Conservation (phyloP, 2,888 invertebrate genomes). For the Euproctis similis region DNA sequence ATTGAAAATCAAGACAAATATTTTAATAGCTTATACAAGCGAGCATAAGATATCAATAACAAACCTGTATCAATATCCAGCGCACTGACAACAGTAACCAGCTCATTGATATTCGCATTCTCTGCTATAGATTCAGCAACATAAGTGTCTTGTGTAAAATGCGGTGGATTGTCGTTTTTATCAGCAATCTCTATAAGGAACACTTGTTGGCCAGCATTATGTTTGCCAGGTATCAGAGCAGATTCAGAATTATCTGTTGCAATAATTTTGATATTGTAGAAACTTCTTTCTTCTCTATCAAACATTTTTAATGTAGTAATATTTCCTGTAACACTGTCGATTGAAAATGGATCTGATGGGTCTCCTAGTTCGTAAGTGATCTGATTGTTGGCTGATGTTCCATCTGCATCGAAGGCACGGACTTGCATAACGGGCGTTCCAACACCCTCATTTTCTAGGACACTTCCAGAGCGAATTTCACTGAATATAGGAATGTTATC, state of each 20-base stretch:
- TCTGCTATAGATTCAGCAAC: conserved; percentile 86
- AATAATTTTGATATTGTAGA: conserved; percentile 92
- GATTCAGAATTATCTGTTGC: conserved; percentile 94
- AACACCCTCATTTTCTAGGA: conserved; percentile 88
- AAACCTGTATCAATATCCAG: conserved; percentile 88
- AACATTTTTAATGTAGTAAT: conserved; percentile 88
- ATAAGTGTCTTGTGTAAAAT: conserved; percentile 86
- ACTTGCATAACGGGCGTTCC: conserved; percentile 93
- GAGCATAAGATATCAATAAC: conserved; percentile 5
- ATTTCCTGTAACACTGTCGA: conserved; percentile 90
- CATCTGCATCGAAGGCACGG: conserved; percentile 90
- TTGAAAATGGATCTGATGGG: conserved; percentile 84
- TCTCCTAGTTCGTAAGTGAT: conserved; percentile 85
- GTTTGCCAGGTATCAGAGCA: conserved; percentile 78
- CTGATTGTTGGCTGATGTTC: conserved; percentile 87
- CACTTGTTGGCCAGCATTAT: conserved; percentile 85
- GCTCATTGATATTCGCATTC: conserved; percentile 87
- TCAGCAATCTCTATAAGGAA: conserved; percentile 95
- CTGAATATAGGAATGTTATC: conserved; percentile 93
- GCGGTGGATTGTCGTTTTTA: conserved; percentile 96
- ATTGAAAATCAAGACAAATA: no score
- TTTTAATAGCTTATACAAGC: no score
- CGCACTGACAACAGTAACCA: conserved; percentile 92
- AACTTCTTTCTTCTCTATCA: conserved; percentile 89
- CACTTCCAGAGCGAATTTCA: conserved; percentile 86